Evolutionary conservation across 2,113 vertebrate genomes (phyloP).

Genomic region (Corydoras sp.): DNA sequence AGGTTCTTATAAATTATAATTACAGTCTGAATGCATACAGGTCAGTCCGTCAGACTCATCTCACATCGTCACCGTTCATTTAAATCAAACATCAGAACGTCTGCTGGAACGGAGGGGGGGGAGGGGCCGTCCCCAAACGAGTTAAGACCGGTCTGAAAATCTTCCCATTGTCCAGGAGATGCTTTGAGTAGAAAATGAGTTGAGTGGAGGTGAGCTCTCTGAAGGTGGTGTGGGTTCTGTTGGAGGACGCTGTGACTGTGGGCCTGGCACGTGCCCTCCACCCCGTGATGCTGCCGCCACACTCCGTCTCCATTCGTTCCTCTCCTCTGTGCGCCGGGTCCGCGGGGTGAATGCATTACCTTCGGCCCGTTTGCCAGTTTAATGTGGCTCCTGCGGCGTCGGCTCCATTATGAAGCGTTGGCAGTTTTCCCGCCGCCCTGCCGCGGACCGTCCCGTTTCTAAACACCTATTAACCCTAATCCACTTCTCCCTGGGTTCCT

Average conservation of each 20-base stretch:
- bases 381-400: conserved; percentile 45
- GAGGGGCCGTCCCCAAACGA: no score
- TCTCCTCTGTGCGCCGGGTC: conserved; percentile 5
- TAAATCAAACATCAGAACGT: no score
- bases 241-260: not conserved
- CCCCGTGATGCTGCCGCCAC: not conserved
- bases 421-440: conserved; percentile 42
- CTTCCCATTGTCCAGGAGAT: no score
- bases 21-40: no score
- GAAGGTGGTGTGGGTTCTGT: no score
- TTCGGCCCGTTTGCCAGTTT: conserved; percentile 27
- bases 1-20: no score
- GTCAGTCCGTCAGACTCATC: no score
- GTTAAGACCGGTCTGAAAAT: no score
- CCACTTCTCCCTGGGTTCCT: conserved; percentile 43
- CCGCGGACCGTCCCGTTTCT: conserved; percentile 16
- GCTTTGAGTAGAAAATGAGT: no score
- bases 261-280: not conserved
- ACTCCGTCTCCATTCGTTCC: conserved; percentile 20
- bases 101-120: no score
- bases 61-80: no score
- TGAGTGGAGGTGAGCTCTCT: no score
- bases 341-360: conserved; percentile 7
- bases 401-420: conserved; percentile 49
- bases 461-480: conserved; percentile 44